Percentiles rank a stretch among this genome's conserved stretches.
phyloP scores from a whole-genome alignment of 2,888 invertebrate genomes.

The Dasysyrphus tricinctus region DNA sequence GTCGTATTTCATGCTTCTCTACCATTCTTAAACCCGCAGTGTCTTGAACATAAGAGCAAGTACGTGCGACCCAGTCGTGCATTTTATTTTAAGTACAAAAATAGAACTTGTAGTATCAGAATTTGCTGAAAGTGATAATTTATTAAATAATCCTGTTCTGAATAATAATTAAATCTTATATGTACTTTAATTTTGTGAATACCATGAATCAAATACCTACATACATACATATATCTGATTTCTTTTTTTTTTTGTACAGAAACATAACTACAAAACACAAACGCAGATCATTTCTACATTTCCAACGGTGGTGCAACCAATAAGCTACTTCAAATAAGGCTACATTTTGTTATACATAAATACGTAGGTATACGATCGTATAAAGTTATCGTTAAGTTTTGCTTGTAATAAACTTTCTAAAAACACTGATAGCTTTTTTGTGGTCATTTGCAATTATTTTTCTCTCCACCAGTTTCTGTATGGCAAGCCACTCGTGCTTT shows the following conservation, averaged over 20 bases:
- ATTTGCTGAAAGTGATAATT: too few relatives aligned
- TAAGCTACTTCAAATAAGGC: neutral
- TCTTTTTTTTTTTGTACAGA: slow-evolving; percentile 76
- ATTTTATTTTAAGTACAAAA: too few relatives aligned
- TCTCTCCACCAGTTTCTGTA: slow-evolving; percentile 79
- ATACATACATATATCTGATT: neutral
- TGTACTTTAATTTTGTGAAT: slow-evolving; percentile 1
- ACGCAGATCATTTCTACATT: slow-evolving; percentile 76
- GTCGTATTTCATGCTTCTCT: too few relatives aligned
- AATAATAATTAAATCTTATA: neutral
- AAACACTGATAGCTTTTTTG: slow-evolving; percentile 79
- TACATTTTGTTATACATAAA: neutral
- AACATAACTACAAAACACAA: slow-evolving; percentile 78
- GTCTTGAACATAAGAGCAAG: too few relatives aligned
- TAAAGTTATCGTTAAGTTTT: slow-evolving; percentile 78
- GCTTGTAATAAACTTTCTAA: slow-evolving; percentile 80
- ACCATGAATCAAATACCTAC: neutral
- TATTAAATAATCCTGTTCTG: too few relatives aligned
- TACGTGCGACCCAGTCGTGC: too few relatives aligned
- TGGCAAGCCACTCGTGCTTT: slow-evolving; percentile 80
- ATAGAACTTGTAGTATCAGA: too few relatives aligned
- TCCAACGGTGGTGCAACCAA: slow-evolving; percentile 60
- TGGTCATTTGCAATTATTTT: slow-evolving; percentile 78
- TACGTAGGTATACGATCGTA: neutral
- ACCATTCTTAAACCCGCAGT: too few relatives aligned